A percentile compares a stretch with the other conserved stretches of the same genome.
phyloP scores from a whole-genome alignment of 2,888 invertebrate species.

The Sinelater perroti region DNA sequence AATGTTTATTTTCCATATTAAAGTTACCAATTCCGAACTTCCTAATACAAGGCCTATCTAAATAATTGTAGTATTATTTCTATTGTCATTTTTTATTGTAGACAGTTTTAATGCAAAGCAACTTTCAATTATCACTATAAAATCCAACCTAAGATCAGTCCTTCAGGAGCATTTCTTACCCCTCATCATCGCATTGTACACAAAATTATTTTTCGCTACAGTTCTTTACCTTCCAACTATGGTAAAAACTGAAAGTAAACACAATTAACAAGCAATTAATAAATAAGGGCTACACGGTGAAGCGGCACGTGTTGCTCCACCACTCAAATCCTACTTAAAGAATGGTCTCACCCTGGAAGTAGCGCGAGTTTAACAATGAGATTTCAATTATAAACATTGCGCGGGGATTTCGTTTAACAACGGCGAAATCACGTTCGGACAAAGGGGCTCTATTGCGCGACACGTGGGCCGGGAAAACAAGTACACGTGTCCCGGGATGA shows the following conservation, averaged over 20 bases:
- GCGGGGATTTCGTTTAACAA: slow-evolving; percentile 56
- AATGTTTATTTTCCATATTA: too few species aligned
- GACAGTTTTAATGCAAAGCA: too few species aligned
- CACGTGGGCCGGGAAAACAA: slow-evolving; percentile 59
- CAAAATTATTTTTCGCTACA: too few species aligned
- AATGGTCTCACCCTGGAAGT: neutral
- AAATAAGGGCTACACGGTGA: neutral
- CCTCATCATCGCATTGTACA: too few species aligned
- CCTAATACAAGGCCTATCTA: too few species aligned
- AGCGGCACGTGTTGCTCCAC: neutral
- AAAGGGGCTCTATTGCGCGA: slow-evolving; percentile 56
- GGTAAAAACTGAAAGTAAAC: neutral
- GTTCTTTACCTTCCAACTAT: too few species aligned
- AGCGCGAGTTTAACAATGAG: slow-evolving; percentile 47
- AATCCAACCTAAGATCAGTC: too few species aligned
- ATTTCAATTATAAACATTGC: slow-evolving; percentile 59
- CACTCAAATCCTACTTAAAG: slow-evolving; percentile 1
- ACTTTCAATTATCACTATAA: too few species aligned
- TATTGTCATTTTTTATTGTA: too few species aligned
- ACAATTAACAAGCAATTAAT: neutral
- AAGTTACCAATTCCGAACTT: too few species aligned
- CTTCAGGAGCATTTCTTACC: too few species aligned
- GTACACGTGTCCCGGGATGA: slow-evolving; percentile 52
- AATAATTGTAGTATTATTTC: too few species aligned
- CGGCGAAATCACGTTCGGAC: slow-evolving; percentile 57